phyloP scores from a whole-genome alignment of 2,888 invertebrate genomes.

The Nemotelus pantherinus region DNA sequence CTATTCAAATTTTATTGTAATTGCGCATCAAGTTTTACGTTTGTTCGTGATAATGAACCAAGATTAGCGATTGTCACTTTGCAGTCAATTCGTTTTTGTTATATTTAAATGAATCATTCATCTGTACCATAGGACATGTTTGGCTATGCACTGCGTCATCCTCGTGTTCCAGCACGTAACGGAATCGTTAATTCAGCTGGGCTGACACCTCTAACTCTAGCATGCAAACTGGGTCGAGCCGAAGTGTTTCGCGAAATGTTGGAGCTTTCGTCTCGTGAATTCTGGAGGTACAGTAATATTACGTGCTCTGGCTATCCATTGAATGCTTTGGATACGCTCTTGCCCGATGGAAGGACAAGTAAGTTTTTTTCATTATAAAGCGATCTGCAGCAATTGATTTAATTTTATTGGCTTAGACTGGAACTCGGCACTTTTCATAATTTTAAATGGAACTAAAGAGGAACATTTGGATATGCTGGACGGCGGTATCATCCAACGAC shows the following conservation, averaged over 20 bases:
- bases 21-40: no score
- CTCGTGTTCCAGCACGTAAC: constrained; percentile 90
- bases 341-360: constrained; percentile 96
- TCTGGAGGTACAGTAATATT: constrained; percentile 99
- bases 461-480: constrained; percentile 99
- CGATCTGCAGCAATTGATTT: constrained; percentile 30
- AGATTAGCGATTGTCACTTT: not conserved
- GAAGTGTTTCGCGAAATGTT: constrained; percentile 98
- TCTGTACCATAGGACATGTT: constrained; percentile 86
- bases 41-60: no score
- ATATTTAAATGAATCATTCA: not conserved
- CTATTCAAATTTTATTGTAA: no score
- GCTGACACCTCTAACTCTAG: constrained; percentile 93
- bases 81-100: not conserved
- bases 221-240: constrained; percentile 95
- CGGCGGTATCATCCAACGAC: constrained; percentile 95
- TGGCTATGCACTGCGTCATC: constrained; percentile 95
- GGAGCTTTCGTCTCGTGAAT: constrained; percentile 92
- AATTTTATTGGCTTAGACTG: constrained; percentile 75
- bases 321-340: constrained; percentile 93
- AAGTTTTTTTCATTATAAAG: constrained; percentile 54
- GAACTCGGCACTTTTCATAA: constrained; percentile 98
- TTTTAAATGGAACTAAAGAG: constrained; percentile 95
- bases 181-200: constrained; percentile 89
- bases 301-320: constrained; percentile 98